Evolutionary conservation across 2,797 vertebrate species (phyloP).

Genomic region (Mus minutoides): DNA sequence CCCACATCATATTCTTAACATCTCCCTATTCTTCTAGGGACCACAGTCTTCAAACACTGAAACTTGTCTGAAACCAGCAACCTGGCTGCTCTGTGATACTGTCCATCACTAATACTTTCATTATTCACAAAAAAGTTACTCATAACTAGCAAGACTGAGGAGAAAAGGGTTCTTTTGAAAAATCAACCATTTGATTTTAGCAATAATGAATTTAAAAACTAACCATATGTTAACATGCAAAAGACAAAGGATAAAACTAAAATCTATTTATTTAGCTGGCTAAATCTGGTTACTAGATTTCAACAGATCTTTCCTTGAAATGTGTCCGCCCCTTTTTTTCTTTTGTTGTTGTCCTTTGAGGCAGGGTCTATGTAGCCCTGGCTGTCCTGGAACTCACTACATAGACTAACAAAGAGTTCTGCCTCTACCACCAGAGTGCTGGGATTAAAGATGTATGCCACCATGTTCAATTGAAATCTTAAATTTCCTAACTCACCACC

Average conservation of each 20-base stretch:
- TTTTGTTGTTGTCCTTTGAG: not conserved
- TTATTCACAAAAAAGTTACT: conserved; percentile 66
- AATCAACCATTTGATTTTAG: conserved; percentile 46
- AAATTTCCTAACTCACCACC: conserved; percentile 28
- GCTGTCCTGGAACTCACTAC: not conserved
- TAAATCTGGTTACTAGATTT: conserved; percentile 21
- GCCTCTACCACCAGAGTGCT: not conserved
- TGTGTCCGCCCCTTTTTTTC: too few relatives aligned
- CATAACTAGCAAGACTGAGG: not conserved
- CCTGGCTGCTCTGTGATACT: conserved; percentile 29
- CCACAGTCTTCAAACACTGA: conserved; percentile 55
- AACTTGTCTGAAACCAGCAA: conserved; percentile 39
- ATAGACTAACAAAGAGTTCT: not conserved
- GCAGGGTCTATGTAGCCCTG: not conserved
- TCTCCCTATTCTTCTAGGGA: conserved; percentile 51
- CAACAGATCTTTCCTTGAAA: conserved; percentile 28
- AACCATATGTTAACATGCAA: not conserved
- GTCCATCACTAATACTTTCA: conserved; percentile 55
- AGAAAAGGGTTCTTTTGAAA: conserved; percentile 23
- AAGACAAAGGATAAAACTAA: not conserved
- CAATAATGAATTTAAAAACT: conserved; percentile 52
- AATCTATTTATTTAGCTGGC: conserved; percentile 21
- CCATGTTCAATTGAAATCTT: not conserved
- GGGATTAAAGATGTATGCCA: not conserved
- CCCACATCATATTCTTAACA: conserved; percentile 19